Conservation (phyloP, 2,888 invertebrate genomes). For the Drosophila austrosaltans region DNA sequence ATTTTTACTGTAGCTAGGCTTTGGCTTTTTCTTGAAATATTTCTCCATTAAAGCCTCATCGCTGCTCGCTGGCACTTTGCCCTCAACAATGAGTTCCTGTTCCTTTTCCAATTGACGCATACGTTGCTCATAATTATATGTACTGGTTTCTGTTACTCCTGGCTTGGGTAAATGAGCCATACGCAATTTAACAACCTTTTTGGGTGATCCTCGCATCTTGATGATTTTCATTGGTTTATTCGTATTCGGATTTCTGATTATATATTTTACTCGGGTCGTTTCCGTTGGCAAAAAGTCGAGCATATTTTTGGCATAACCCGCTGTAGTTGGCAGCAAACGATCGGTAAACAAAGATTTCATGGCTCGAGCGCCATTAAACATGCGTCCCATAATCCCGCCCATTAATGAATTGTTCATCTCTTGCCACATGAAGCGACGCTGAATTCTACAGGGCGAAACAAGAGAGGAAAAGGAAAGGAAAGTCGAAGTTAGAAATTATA, state of each 20-base stretch:
- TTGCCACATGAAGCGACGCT: constrained; percentile 83
- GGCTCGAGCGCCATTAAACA: constrained; percentile 72
- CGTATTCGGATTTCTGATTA: constrained; percentile 78
- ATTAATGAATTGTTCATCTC: constrained; percentile 80
- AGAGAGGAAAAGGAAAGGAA: not conserved
- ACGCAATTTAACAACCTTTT: constrained; percentile 71
- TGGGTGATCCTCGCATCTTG: constrained; percentile 70
- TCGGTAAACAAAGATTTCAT: constrained; percentile 80
- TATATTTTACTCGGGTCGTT: constrained; percentile 78
- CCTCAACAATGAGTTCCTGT: constrained; percentile 81
- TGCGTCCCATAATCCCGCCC: constrained; percentile 73
- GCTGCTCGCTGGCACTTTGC: constrained; percentile 62
- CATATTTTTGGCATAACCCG: constrained; percentile 47
- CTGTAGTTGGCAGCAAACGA: constrained; percentile 57
- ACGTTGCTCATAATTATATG: constrained; percentile 63
- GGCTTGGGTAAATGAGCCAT: constrained; percentile 61
- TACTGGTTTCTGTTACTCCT: constrained; percentile 36
- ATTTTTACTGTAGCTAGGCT: constrained; percentile 17
- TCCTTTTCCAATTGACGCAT: constrained; percentile 78
- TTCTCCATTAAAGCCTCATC: constrained; percentile 65
- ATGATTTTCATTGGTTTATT: constrained; percentile 79
- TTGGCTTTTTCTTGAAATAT: constrained; percentile 55
- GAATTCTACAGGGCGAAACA: constrained; percentile 59
- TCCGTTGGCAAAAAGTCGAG: constrained; percentile 75
- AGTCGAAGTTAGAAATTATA: not conserved